A percentile compares a stretch with the other conserved stretches of the same genome.
Evolutionary conservation across 2,888 invertebrate species (phyloP).

Genomic region (Leucoptera coffeella): DNA sequence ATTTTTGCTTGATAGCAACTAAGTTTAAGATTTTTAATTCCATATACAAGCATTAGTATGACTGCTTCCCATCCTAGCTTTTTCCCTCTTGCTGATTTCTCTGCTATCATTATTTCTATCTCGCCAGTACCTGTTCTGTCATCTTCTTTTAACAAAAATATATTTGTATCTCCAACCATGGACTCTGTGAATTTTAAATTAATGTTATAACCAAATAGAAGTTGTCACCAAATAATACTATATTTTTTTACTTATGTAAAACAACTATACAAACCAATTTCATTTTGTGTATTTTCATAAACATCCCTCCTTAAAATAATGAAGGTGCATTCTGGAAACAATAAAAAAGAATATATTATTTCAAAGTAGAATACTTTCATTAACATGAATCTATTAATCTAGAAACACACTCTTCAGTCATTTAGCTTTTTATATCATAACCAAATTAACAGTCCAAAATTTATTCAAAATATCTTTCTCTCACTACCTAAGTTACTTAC

Average conservation of each 20-base stretch:
- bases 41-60: slow-evolving; percentile 77
- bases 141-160: slow-evolving; percentile 60
- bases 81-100: slow-evolving; percentile 61
- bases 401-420: too few relatives aligned
- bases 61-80: slow-evolving; percentile 79
- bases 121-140: slow-evolving; percentile 54
- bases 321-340: slow-evolving; percentile 83
- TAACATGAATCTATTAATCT: too few relatives aligned
- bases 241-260: too few relatives aligned
- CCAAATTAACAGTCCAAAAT: too few relatives aligned
- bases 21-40: slow-evolving; percentile 58
- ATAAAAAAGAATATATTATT: too few relatives aligned
- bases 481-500: too few relatives aligned
- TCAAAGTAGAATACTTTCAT: too few relatives aligned
- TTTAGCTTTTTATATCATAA: too few relatives aligned
- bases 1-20: slow-evolving; percentile 75
- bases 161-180: slow-evolving; percentile 94
- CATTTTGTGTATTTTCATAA: slow-evolving; percentile 47
- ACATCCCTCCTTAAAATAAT: slow-evolving; percentile 66
- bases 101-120: slow-evolving; percentile 94
- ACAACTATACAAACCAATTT: slow-evolving; percentile 61
- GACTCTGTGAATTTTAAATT: slow-evolving; percentile 43
- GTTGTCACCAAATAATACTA: too few relatives aligned
- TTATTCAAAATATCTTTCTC: too few relatives aligned
- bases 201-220: slow-evolving; percentile 21